Percentiles rank a stretch among this genome's conserved stretches.
Evolutionary conservation across 2,888 invertebrate genomes (phyloP).

Genomic region (Kuschelorhynchus macadamiae): DNA sequence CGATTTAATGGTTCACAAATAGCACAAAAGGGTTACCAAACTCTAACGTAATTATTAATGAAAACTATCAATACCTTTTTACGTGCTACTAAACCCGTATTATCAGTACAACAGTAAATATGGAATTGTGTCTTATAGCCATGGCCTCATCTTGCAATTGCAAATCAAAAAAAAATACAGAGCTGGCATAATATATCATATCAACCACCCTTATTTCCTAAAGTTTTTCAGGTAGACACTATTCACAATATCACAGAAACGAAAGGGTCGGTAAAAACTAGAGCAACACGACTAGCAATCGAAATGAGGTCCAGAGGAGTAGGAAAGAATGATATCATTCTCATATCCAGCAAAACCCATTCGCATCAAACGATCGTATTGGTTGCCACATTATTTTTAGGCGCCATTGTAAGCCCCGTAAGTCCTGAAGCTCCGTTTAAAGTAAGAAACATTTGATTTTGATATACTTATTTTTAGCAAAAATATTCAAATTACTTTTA

Average conservation of each 20-base stretch:
- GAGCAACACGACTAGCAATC: constrained; percentile 60
- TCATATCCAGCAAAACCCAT: constrained; percentile 60
- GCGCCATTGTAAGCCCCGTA: constrained; percentile 62
- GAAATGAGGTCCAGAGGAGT: constrained; percentile 57
- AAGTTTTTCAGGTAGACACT: constrained; percentile 59
- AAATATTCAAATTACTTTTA: too few relatives aligned
- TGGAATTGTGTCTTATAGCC: too few relatives aligned
- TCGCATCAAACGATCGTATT: constrained; percentile 62
- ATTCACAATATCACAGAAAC: constrained; percentile 60
- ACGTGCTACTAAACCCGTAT: too few relatives aligned
- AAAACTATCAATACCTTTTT: too few relatives aligned
- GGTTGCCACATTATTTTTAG: constrained; percentile 59
- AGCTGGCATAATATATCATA: too few relatives aligned
- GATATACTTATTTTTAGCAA: not conserved
- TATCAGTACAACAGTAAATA: too few relatives aligned
- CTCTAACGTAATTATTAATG: too few relatives aligned
- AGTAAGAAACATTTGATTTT: constrained; percentile 15
- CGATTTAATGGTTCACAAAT: too few relatives aligned
- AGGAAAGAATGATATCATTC: constrained; percentile 58
- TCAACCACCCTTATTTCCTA: too few relatives aligned
- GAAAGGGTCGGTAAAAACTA: constrained; percentile 59
- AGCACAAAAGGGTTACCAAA: too few relatives aligned
- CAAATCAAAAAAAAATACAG: too few relatives aligned
- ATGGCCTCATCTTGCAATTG: too few relatives aligned
- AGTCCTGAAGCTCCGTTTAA: constrained; percentile 55